Base-by-base conservation (phyloP, 2,888 invertebrate species). In the Lampropteryx suffumata region DNA sequence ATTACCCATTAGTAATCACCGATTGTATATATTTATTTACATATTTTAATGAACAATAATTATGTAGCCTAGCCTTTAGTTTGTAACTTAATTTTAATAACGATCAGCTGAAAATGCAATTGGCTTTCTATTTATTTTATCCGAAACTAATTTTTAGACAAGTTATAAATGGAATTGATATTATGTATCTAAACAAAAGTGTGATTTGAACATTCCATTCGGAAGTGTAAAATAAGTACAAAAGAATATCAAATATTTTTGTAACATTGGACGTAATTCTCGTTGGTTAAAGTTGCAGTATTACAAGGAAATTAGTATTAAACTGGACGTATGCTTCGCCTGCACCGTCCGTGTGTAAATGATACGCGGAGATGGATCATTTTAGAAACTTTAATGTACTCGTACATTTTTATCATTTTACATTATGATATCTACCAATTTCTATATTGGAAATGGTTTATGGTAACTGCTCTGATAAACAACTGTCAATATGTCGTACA, bases 181-280 rank as follows among this genome's bases (percentile, higher is more conserved):
- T 24, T 24, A 24, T 79, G 77, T 83, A 80, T 79, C 73, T 77
- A 73, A 71, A 61, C 67, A 37, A 68, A 78, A 67, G 83, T 84
- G 87, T 88, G 87, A 87, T 86, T 80, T 73, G 71, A 83, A 87
- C 89, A 90, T 90, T 90, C 89, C 89, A 86, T 66, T 64, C 71
- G 84, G 84, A 82, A 84, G 79, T 86, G 82, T 85, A 82, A 84
- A 73, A 80, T 79, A 85, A 90, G 89, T 89, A 90, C 88, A 89
- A 89, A 89, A 85, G 29, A 71, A 82, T 82, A 84, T 74, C 74
- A 77, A 53, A 90, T 88, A 88, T 89, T 88, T 89, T 87, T 90
- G 82, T 88, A 87, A 76, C 68, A 66, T 77, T 78, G 63, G 78
- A 79, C 71, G 29, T 72, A 71, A 76, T 75, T 53, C 72, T 71